Percentiles rank a stretch among this genome's conserved stretches.
Conservation (phyloP, 1,140 invertebrate genomes). For the Vollenhovia emeryi region DNA sequence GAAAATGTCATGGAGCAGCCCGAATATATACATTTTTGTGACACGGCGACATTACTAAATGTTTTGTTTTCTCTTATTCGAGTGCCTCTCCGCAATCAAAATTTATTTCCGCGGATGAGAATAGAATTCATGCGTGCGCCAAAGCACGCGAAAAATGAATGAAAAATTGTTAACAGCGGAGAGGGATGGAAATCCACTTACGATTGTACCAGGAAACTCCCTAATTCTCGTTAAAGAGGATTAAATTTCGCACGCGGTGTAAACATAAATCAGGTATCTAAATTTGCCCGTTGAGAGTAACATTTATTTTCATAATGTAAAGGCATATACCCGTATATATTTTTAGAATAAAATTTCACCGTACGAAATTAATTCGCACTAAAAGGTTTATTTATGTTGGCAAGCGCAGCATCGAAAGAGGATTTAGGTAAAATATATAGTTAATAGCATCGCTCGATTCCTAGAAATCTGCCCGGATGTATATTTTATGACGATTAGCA, state of each 20-base stretch:
- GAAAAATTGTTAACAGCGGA: background rate
- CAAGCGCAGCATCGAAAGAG: slow-evolving; percentile 67
- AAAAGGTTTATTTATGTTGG: slow-evolving; percentile 64
- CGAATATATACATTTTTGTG: background rate
- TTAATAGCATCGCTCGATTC: slow-evolving; percentile 42
- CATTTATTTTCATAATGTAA: background rate
- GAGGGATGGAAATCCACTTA: background rate
- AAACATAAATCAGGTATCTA: background rate
- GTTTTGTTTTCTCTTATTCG: background rate
- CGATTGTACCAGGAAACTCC: background rate
- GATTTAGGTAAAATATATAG: slow-evolving; percentile 67
- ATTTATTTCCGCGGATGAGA: background rate
- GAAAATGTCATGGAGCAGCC: background rate
- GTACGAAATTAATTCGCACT: slow-evolving; percentile 1
- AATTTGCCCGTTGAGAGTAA: background rate
- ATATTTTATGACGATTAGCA: slow-evolving; percentile 19
- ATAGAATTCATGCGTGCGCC: background rate
- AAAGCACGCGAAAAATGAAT: background rate
- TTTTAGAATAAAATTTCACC: slow-evolving; percentile 3
- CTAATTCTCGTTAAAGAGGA: background rate
- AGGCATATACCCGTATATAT: background rate
- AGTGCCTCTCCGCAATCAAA: background rate
- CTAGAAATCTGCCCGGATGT: slow-evolving; percentile 21
- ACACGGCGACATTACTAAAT: background rate
- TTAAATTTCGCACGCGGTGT: background rate